Percentiles rank a stretch among this genome's conserved stretches.
phyloP scores from a whole-genome alignment of 2,888 invertebrate genomes.

The Troides helena region DNA sequence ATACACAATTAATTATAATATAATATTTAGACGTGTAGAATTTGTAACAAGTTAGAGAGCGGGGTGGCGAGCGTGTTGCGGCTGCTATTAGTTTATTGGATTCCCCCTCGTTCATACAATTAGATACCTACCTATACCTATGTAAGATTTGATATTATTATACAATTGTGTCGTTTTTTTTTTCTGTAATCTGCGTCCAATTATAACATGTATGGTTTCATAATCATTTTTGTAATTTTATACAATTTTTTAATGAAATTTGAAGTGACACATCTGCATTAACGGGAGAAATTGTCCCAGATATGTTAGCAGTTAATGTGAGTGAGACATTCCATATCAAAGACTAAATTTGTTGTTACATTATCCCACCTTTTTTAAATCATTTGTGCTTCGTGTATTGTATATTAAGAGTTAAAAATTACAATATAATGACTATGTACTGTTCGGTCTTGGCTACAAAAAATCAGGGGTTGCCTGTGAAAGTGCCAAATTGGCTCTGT shows the following conservation, averaged over 20 bases:
- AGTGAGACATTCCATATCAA: constrained; percentile 80
- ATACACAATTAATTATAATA: constrained; percentile 56
- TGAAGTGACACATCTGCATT: constrained; percentile 66
- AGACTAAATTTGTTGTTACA: constrained; percentile 32
- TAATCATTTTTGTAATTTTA: constrained; percentile 78
- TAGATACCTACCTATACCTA: constrained; percentile 47
- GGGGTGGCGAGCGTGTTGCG: constrained; percentile 48
- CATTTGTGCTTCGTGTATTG: neutral
- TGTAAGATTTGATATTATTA: constrained; percentile 72
- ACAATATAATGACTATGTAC: neutral
- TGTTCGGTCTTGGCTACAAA: neutral
- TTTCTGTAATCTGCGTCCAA: constrained; percentile 60
- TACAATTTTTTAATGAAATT: constrained; percentile 75
- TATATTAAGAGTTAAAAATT: neutral
- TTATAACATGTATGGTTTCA: constrained; percentile 60
- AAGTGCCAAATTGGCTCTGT: neutral
- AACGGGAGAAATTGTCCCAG: constrained; percentile 53
- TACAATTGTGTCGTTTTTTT: constrained; percentile 67
- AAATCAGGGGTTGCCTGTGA: neutral
- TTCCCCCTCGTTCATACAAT: constrained; percentile 64
- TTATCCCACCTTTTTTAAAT: constrained; percentile 24
- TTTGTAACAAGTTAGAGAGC: constrained; percentile 65
- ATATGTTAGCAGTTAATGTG: constrained; percentile 65
- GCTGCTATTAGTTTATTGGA: constrained; percentile 57
- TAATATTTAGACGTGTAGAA: constrained; percentile 71